Evolutionary conservation across 2,888 invertebrate genomes (phyloP).

Genomic region (Dryadula phaetusa): DNA sequence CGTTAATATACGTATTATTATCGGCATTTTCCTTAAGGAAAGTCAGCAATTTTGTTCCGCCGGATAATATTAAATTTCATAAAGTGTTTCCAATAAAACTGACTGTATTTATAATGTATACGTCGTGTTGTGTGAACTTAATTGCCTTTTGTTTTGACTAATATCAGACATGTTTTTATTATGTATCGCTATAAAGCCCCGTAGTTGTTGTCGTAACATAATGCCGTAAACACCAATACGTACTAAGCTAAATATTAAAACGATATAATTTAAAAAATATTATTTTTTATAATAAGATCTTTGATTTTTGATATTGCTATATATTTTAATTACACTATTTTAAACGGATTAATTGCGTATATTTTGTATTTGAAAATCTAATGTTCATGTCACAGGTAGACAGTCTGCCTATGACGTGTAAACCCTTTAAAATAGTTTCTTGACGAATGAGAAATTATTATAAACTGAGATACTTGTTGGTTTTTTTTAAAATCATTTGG

Average conservation of each 20-base stretch:
- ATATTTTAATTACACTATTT: too few relatives aligned
- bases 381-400: too few relatives aligned
- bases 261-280: neutral
- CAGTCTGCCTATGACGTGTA: too few relatives aligned
- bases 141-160: conserved; percentile 10
- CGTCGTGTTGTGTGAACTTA: neutral
- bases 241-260: neutral
- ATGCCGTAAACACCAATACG: neutral
- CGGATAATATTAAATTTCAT: conserved; percentile 16
- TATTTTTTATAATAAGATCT: neutral
- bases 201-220: neutral
- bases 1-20: conserved; percentile 15
- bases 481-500: too few relatives aligned
- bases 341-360: too few relatives aligned
- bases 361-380: too few relatives aligned
- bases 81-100: conserved; percentile 17
- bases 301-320: too few relatives aligned
- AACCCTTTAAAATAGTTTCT: too few relatives aligned
- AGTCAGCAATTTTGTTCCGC: conserved; percentile 2
- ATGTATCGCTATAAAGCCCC: neutral
- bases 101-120: conserved; percentile 4
- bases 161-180: neutral
- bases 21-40: conserved; percentile 10
- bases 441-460: too few relatives aligned
- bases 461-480: too few relatives aligned